phyloP scores from a whole-genome alignment of 2,113 vertebrate genomes.

The Tetrao urogallus region DNA sequence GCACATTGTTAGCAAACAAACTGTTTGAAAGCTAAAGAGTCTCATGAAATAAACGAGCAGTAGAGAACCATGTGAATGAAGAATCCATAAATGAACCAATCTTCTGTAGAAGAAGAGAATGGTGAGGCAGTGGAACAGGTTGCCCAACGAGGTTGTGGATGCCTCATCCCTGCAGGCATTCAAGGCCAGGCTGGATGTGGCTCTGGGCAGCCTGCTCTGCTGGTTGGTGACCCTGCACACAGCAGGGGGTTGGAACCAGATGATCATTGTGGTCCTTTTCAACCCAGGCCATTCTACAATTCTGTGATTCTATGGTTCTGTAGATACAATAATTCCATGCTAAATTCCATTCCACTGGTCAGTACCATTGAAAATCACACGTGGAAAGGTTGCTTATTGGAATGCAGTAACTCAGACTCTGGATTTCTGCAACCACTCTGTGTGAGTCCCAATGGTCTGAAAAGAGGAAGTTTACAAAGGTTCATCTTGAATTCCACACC shows the following conservation, averaged over 20 bases:
- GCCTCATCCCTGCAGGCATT: too few relatives aligned
- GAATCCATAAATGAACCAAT: not conserved
- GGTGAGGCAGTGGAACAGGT: too few relatives aligned
- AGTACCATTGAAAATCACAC: not conserved
- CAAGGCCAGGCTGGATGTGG: too few relatives aligned
- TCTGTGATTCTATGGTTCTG: too few relatives aligned
- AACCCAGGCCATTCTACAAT: too few relatives aligned
- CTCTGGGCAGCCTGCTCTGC: too few relatives aligned
- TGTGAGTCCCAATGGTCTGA: not conserved
- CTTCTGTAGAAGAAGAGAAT: not conserved
- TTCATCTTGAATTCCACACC: not conserved
- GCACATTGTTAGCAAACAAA: not conserved
- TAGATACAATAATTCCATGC: not conserved
- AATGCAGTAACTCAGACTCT: not conserved
- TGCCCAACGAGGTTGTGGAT: too few relatives aligned
- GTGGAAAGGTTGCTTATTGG: not conserved
- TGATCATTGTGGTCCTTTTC: too few relatives aligned
- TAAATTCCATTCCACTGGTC: not conserved
- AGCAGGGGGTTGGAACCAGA: too few relatives aligned
- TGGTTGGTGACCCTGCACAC: too few relatives aligned
- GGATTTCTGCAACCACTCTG: not conserved
- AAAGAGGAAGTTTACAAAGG: not conserved
- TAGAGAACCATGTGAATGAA: not conserved
- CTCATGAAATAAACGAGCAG: slow-evolving; percentile 1
- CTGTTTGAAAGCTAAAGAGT: not conserved